Conservation (phyloP, 2,888 invertebrate genomes). For the Agonopterix heracliana region DNA sequence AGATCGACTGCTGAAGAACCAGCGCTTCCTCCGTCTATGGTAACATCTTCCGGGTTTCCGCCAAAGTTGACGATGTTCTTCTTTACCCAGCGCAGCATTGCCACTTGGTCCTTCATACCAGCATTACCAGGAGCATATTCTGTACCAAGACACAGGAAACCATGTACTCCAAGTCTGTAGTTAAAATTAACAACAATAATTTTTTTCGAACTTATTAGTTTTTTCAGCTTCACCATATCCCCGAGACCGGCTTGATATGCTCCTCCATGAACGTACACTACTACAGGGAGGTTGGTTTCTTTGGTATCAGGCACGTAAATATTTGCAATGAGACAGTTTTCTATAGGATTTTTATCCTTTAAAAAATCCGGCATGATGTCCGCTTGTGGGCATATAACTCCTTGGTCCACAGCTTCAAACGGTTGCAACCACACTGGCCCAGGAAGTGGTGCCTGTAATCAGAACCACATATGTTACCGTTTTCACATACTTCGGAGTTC, state of each 20-base stretch:
- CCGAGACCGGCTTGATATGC: slow-evolving; percentile 24
- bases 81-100: slow-evolving; percentile 40
- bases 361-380: neutral
- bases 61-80: slow-evolving; percentile 40
- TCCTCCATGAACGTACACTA: slow-evolving; percentile 33
- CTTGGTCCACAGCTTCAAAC: slow-evolving; percentile 24
- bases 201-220: slow-evolving; percentile 22
- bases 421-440: slow-evolving; percentile 26
- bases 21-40: slow-evolving; percentile 36
- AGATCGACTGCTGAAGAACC: slow-evolving; percentile 37
- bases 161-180: slow-evolving; percentile 30
- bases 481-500: too few relatives aligned
- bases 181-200: slow-evolving; percentile 29
- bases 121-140: slow-evolving; percentile 38
- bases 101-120: slow-evolving; percentile 42
- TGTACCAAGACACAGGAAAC: slow-evolving; percentile 33
- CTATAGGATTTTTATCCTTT: slow-evolving; percentile 14
- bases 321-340: slow-evolving; percentile 50
- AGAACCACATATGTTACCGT: too few relatives aligned
- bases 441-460: slow-evolving; percentile 33
- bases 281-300: slow-evolving; percentile 25
- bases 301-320: slow-evolving; percentile 42
- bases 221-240: slow-evolving; percentile 10
- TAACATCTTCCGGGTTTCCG: slow-evolving; percentile 43
- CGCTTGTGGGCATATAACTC: slow-evolving; percentile 30